A percentile compares a stretch with the other conserved stretches of the same genome.
Evolutionary conservation across 2,888 invertebrate species (phyloP).

Genomic region (Drosophila monieri): DNA sequence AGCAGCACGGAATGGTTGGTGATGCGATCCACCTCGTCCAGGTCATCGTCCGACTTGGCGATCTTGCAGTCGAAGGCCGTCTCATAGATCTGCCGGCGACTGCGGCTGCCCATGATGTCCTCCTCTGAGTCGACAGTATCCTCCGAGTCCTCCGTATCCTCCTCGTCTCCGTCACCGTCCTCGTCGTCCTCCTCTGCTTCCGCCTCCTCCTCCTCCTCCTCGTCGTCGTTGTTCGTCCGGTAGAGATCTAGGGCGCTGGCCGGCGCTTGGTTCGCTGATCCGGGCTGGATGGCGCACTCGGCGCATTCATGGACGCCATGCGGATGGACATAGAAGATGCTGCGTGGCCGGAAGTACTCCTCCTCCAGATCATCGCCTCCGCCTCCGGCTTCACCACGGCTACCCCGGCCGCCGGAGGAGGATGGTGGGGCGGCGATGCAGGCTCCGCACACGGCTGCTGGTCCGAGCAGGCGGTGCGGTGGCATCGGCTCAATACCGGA

Average conservation of each 20-base stretch:
- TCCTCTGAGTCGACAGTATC: constrained; percentile 27
- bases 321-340: constrained; percentile 89
- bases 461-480: constrained; percentile 87
- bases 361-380: constrained; percentile 83
- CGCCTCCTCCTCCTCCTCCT: constrained; percentile 68
- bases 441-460: constrained; percentile 88
- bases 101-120: constrained; percentile 82
- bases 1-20: constrained; percentile 91
- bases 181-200: constrained; percentile 74
- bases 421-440: constrained; percentile 85
- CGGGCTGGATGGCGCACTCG: constrained; percentile 66
- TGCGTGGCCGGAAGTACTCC: constrained; percentile 87
- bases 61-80: constrained; percentile 95
- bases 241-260: constrained; percentile 38
- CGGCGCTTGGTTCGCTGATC: constrained; percentile 15
- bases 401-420: constrained; percentile 36
- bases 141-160: constrained; percentile 68
- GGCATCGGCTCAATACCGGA: constrained; percentile 85
- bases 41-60: constrained; percentile 91
- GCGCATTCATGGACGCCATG: constrained; percentile 86
- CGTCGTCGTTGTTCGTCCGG: constrained; percentile 19
- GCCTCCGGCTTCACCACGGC: constrained; percentile 24
- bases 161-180: constrained; percentile 45
- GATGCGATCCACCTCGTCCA: constrained; percentile 92
- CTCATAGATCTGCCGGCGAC: constrained; percentile 91